Evolutionary conservation across 2,113 vertebrate genomes (phyloP), one percentile per base, ranked within the genome.

Genomic region (Ursus arctos): DNA sequence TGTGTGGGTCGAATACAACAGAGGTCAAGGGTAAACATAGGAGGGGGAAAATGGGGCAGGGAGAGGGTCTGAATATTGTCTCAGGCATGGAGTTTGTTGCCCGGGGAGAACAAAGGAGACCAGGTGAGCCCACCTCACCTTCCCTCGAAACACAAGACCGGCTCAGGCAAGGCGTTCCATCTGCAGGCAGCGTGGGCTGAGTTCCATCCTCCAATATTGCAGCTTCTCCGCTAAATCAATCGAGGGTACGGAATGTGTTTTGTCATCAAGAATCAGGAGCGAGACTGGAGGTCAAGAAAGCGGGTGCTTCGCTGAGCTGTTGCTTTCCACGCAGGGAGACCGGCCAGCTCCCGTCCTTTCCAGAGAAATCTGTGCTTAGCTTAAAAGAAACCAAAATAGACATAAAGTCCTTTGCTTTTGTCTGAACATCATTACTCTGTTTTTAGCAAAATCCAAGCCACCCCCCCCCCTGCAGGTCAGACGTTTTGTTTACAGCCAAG

Each of bases 381-480:
- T 49, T 86, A 31, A 95, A 96, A 57, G 88, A 93, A 96, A 90
- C 95, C 74, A 88, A 80, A 97, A 97, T 95, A 95, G 97, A 88
- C 16, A 57, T 0, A 19, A 53, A 87, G 69, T 10, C 40, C 67
- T 83, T 87, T 0, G 90, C 81, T 95, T 90, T 74, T 57, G 71
- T 96, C 97, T 63, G 67, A 61, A 31, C 82, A 53, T 63, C 87
- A 74, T 63, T 43, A 24, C 85, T 90, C 79, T 67, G 88, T 43
- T 89, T 93, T 95, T 80, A 98, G 95, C 90, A 88, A 65, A 88
- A 71, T 40, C 57, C 36, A 31, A 91, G 33, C 91, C 72, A 21
- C 90, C 51, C 2, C 7, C 36, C 36, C 55, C 57, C 4, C 16
- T 0, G 33, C 93, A 92, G 95, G 89, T 95, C 91, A 87, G 95